Base-by-base conservation (phyloP, 2,113 vertebrate genomes). In the Sigmodon hispidus region DNA sequence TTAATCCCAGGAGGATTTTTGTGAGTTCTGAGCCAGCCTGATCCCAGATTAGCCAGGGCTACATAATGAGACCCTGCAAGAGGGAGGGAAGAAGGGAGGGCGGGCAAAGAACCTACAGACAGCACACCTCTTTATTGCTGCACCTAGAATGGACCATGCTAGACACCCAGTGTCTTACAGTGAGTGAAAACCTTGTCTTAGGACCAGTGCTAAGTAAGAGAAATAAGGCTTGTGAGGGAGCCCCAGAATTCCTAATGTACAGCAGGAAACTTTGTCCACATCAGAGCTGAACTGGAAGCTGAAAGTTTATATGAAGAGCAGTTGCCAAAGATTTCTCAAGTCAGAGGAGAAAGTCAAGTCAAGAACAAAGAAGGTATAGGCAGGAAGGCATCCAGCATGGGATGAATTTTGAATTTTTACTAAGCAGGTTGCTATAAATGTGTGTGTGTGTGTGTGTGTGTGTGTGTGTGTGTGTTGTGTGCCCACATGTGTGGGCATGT, bases 21-120 rank as follows among this genome's bases (percentile, higher is more conserved):
- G 22, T 40, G 55, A 59, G 79, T 81, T 57, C 36, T 52, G 57
- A 52, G 36, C 77, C 34, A 80, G 19, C 77, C 22, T 81, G 79
- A 59, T 59, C 55, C 52, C 36, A 81, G 79, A 36, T 12, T n/a
- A n/a, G 79, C 79, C n/a, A 59, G 52, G 21, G 36, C 34, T 81
- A 24, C 52, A 80, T 57, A 40, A 81, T 24, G 52, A 81, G 52
- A n/a, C 48, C 52, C 77, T 80, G 34, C 50, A 5, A 0, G 36
- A 3, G 6, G 3, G 16, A 19, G 1, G 16, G 36, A 7, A 4
- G 40, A 43, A 5, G 50, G 0, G 34, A 13, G 12, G 21, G 5
- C 5, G 2, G 45, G 15, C 12, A 36, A 15, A 16, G 55, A 43
- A 61, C 22, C 31, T 73, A 1, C 4, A 26, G 24, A 65, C 16